Evolutionary conservation across 1,140 invertebrate species (phyloP).

Genomic region (Scaptomyza montana): DNA sequence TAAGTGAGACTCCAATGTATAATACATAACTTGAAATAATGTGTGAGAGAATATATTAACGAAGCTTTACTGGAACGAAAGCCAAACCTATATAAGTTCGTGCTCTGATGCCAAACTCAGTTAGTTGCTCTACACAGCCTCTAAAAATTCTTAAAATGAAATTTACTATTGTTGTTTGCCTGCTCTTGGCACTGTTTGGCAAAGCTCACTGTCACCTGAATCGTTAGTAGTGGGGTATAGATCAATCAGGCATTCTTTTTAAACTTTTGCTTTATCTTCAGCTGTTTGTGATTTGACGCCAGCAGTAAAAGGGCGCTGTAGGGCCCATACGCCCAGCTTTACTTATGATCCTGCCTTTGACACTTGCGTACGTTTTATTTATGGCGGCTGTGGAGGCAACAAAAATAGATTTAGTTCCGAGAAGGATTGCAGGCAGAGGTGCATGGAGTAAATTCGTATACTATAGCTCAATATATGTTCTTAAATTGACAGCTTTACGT

Average conservation of each 20-base stretch:
- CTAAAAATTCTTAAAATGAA: conserved; percentile 15
- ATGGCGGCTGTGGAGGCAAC: conserved; percentile 94
- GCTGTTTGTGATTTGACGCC: conserved; percentile 39
- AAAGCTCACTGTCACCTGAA: conserved; percentile 41
- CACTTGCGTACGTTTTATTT: conserved; percentile 89
- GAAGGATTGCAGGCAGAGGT: conserved; percentile 45
- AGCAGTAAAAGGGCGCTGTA: conserved; percentile 13
- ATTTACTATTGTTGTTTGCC: conserved; percentile 42
- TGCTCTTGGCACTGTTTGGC: conserved; percentile 56
- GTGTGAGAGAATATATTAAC: too few relatives aligned
- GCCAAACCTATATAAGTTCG: too few relatives aligned
- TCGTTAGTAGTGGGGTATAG: conserved; percentile 27
- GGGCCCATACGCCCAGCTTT: conserved; percentile 86
- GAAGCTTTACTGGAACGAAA: too few relatives aligned
- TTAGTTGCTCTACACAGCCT: too few relatives aligned
- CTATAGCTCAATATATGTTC: too few relatives aligned
- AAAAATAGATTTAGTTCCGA: conserved; percentile 89
- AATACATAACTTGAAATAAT: too few relatives aligned
- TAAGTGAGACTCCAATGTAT: too few relatives aligned
- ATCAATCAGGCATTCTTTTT: not conserved
- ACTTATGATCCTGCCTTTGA: conserved; percentile 87
- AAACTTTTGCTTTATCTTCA: conserved; percentile 1
- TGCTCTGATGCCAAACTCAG: too few relatives aligned
- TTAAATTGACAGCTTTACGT: too few relatives aligned
- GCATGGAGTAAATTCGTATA: conserved; percentile 44